Conservation (phyloP, 2,113 vertebrate species). For the Synodontis membranacea region DNA sequence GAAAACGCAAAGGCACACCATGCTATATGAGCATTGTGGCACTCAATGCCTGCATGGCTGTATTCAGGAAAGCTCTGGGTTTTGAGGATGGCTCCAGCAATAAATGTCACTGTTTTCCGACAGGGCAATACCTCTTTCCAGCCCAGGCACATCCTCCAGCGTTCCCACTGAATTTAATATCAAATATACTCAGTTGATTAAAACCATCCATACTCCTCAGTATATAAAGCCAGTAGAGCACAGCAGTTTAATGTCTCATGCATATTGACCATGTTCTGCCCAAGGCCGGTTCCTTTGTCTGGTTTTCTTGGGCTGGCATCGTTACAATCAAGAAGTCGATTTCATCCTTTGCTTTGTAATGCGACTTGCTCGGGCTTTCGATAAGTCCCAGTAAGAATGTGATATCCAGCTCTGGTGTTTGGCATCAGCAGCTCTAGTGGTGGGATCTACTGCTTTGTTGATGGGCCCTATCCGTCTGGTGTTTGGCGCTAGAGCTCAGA, state of each 20-base stretch:
- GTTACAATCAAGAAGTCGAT: neutral
- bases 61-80: slow-evolving; percentile 27
- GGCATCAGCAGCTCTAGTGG: neutral
- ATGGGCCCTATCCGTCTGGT: neutral
- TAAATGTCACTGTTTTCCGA: slow-evolving; percentile 16
- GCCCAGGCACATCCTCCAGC: slow-evolving; percentile 21
- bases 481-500: neutral
- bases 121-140: neutral
- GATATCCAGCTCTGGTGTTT: neutral
- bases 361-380: neutral
- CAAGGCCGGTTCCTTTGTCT: slow-evolving; percentile 8
- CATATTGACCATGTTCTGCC: slow-evolving; percentile 42
- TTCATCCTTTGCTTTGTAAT: neutral
- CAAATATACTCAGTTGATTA: slow-evolving; percentile 24
- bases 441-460: neutral
- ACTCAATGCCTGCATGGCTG: neutral
- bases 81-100: slow-evolving; percentile 10
- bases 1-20: neutral
- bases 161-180: slow-evolving; percentile 27
- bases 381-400: neutral
- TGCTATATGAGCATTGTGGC: neutral
- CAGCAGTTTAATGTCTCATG: slow-evolving; percentile 31
- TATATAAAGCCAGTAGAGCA: slow-evolving; percentile 37
- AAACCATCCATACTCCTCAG: slow-evolving; percentile 26
- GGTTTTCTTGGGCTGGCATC: neutral